Conservation (phyloP, 2,797 vertebrate genomes). For the Neosalanx taihuensis region DNA sequence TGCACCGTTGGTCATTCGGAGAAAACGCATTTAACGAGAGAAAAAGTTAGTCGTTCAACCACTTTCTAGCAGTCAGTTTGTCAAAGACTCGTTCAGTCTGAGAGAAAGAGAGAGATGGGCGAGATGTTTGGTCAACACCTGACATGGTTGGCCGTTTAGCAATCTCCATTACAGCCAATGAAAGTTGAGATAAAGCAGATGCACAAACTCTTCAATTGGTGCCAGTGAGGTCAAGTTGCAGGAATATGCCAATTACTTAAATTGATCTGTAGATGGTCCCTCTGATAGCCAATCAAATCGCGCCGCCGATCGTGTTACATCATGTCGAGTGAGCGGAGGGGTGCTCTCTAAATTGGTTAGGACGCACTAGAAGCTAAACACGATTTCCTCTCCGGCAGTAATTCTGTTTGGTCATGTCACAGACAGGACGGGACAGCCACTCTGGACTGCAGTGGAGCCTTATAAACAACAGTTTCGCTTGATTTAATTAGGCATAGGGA, state of each 20-base stretch:
- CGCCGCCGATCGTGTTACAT: constrained; percentile 93
- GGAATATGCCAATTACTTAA: constrained; percentile 99
- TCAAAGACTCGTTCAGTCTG: background rate
- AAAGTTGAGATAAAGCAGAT: constrained; percentile 92
- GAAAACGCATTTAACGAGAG: too few species aligned
- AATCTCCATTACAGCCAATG: constrained; percentile 90
- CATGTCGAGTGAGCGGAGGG: constrained; percentile 61
- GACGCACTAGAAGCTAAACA: constrained; percentile 66
- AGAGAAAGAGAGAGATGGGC: constrained; percentile 13
- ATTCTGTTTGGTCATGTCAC: constrained; percentile 68
- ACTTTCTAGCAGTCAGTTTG: background rate
- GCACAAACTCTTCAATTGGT: constrained; percentile 78
- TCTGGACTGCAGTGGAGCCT: constrained; percentile 73
- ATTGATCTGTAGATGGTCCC: constrained; percentile 94
- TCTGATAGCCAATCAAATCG: constrained; percentile 97
- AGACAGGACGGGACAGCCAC: constrained; percentile 46
- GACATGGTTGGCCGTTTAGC: constrained; percentile 78
- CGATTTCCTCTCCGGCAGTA: constrained; percentile 68
- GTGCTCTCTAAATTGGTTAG: constrained; percentile 77
- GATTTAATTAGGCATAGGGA: constrained; percentile 93
- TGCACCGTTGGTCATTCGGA: too few species aligned
- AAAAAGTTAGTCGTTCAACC: background rate
- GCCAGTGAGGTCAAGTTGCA: constrained; percentile 90
- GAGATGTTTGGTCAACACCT: constrained; percentile 66
- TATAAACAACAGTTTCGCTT: constrained; percentile 93